phyloP scores from a whole-genome alignment of 2,113 vertebrate genomes.

The Noturus placidus region DNA sequence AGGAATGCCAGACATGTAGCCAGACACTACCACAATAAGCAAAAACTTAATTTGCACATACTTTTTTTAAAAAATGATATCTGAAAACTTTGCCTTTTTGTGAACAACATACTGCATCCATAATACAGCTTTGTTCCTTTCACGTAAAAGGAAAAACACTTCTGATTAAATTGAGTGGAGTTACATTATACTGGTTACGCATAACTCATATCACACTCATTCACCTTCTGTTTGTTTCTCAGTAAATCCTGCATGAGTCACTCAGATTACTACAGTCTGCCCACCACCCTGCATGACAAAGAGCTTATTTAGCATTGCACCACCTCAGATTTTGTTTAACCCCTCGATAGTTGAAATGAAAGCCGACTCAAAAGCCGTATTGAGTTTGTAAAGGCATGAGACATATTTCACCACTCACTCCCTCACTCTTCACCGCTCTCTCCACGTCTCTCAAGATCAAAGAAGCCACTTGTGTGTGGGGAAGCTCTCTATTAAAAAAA shows the following conservation, averaged over 20 bases:
- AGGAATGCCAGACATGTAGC: not conserved
- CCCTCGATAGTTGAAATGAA: conserved; percentile 21
- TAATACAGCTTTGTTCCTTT: not conserved
- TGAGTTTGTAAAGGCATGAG: conserved; percentile 29
- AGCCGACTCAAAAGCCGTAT: conserved; percentile 32
- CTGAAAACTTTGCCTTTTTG: not conserved
- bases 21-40: not conserved
- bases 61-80: not conserved
- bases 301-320: conserved; percentile 23
- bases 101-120: not conserved
- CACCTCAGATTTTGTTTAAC: conserved; percentile 22
- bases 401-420: conserved; percentile 1
- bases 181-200: not conserved
- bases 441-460: conserved; percentile 21
- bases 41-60: not conserved
- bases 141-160: not conserved
- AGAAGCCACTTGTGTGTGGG: conserved; percentile 30
- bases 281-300: conserved; percentile 24
- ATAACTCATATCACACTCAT: conserved; percentile 31
- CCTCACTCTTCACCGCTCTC: not conserved
- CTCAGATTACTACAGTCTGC: conserved; percentile 15
- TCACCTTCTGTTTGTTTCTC: conserved; percentile 20
- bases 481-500: not conserved
- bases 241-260: conserved; percentile 47
- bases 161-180: not conserved